Base-by-base conservation (phyloP, 2,797 vertebrate genomes). In the Acrossocheilus wenchowensis region DNA sequence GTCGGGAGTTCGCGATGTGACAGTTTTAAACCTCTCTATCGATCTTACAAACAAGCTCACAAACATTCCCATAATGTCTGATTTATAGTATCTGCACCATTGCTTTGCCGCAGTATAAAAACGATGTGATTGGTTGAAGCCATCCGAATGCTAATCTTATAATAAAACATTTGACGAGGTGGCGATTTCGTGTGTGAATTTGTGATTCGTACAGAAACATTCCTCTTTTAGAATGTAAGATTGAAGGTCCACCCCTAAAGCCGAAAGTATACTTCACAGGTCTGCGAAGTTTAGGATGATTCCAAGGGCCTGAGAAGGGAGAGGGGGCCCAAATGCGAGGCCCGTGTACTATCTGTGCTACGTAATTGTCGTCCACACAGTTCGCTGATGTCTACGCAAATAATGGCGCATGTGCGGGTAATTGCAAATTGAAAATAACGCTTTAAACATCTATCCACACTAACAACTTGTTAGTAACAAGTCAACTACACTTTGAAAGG, bases 11-110 rank as follows among this genome's bases (percentile, higher is more conserved):
- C 0, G 10, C 39, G 5, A 60, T 60, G 83, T 69, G 77, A 74
- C 78, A n/a, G 69, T 50, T 86, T 81, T 73, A 66, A 66, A 48
- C 43, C 82, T 10, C 26, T 60, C 39, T 30, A 62, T 72, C 41
- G 39, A 57, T 45, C 66, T 45, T 79, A 45, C 36, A 79, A 85
- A 72, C 66, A 72, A 72, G 50, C 77, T 34, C 50, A 48, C 84
- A 80, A 73, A 62, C 39, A 26, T 26, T 36, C 12, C 14, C 12
- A 72, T 80, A 85, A 71, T 57, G n/a, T 78, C 77, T 72, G 84
- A 85, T 85, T 80, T 79, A 66, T 79, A 15, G 36, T 26, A 72
- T 26, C 83, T 71, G 82, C 62, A 78, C 50, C 23, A 23, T 69
- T 69, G 83, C 62, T 54, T 78, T 54, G 54, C n/a, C 4, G 66